Evolutionary conservation across 2,888 invertebrate genomes (phyloP), one percentile per base, ranked within the genome.

Genomic region (Tipula helvola): DNA sequence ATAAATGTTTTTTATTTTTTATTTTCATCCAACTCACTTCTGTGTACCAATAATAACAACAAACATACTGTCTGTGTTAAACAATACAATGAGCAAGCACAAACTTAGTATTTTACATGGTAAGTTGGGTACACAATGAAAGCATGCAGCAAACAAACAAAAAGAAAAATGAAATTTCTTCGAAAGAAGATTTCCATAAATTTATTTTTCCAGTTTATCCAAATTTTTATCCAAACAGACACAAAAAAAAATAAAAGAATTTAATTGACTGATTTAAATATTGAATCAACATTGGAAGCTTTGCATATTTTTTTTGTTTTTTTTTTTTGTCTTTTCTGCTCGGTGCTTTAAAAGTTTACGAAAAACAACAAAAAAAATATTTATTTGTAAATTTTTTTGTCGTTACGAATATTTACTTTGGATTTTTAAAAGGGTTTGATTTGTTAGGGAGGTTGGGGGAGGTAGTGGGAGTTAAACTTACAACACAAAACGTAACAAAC

Each of bases 191-290:
- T 71, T 71, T 71, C 71, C 71, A 71, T 71, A 71, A 71, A 71
- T 71, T 71, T 71, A 71, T 71, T 71, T 28, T 71, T 71, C 71
- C 71, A 71, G 71, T 71, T 71, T 71, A 71, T 71, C 71, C 71
- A 71, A 71, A 71, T 71, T 71, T 71, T 71, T 71, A 71, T 71
- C 71, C 28, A 71, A 71, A 71, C 71, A 28, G 28, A 71, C 28
- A 71, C 7, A 57, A 57, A 57, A 71, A 71, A 71, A 71, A 28
- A 28, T 28, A 71, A 71, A 71, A 71, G 71, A 71, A 71, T 71
- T 71, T 71, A 71, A 71, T 71, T 71, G 71, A 71, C 71, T 71
- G 71, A 71, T 71, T 71, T 71, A 71, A 71, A 71, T 71, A 71
- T 71, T 71, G 71, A 71, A 71, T 71, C 71, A 71, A 71, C 71